Percentiles rank a stretch among this genome's conserved stretches.
Evolutionary conservation across 2,888 invertebrate genomes (phyloP).

Genomic region (Ramazzottius varieornatus): DNA sequence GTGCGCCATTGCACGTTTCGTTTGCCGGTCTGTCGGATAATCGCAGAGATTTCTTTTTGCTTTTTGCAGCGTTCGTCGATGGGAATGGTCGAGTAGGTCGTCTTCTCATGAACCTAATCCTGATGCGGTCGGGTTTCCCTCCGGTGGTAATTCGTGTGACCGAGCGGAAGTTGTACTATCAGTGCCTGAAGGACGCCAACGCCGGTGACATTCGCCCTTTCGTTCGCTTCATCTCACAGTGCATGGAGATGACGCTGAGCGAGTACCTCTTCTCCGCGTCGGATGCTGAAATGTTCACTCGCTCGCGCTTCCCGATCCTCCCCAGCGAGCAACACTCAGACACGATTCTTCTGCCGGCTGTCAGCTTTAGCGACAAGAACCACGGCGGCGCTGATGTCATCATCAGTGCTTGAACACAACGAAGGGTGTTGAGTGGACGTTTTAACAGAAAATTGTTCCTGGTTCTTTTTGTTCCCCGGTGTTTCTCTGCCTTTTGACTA

Average conservation of each 20-base stretch:
- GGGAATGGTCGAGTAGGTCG: slow-evolving; percentile 88
- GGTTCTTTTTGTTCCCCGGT: no score
- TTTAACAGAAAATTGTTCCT: no score
- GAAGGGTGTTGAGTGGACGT: no score
- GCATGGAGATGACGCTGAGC: slow-evolving; percentile 63
- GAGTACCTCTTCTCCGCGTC: slow-evolving; percentile 57
- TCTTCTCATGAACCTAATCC: slow-evolving; percentile 73
- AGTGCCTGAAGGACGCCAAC: slow-evolving; percentile 64
- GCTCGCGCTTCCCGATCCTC: not conserved
- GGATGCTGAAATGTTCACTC: slow-evolving; percentile 22
- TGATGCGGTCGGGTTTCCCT: slow-evolving; percentile 79
- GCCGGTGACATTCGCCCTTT: slow-evolving; percentile 82
- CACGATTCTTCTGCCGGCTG: not conserved
- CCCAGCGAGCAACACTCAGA: not conserved
- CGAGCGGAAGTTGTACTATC: slow-evolving; percentile 40
- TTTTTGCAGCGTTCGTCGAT: slow-evolving; percentile 45
- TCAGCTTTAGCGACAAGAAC: not conserved
- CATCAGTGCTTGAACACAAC: not conserved
- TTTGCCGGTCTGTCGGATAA: no score
- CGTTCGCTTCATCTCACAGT: slow-evolving; percentile 75
- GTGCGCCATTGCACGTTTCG: no score
- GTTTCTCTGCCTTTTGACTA: no score
- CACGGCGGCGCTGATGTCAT: not conserved
- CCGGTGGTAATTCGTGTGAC: slow-evolving; percentile 78
- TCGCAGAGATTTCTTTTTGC: no score